Evolutionary conservation across 2,797 vertebrate genomes (phyloP).

Genomic region (Echeneis naucrates): DNA sequence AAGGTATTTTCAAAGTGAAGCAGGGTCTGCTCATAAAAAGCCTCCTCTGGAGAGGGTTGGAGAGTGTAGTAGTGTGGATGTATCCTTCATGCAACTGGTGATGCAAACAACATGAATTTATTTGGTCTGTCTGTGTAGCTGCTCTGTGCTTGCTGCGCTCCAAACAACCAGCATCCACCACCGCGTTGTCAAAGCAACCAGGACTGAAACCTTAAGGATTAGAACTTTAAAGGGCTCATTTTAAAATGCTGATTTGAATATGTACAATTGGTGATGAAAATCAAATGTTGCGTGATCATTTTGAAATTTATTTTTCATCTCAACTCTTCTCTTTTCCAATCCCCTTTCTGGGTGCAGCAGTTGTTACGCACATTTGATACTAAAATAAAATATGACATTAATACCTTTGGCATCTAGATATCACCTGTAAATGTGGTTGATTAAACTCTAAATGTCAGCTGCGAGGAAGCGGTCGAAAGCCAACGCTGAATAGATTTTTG

Average conservation of each 20-base stretch:
- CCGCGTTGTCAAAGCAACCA: not conserved
- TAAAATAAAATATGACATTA: constrained; percentile 45
- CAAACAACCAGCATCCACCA: too few species aligned
- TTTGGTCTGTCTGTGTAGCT: not conserved
- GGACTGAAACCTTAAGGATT: not conserved
- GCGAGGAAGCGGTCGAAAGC: not conserved
- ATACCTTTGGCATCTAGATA: constrained; percentile 24
- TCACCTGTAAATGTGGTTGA: constrained; percentile 59
- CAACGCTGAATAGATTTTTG: constrained; percentile 23
- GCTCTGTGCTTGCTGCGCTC: too few species aligned
- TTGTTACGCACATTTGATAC: constrained; percentile 27
- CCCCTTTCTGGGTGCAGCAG: constrained; percentile 4
- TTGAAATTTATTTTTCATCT: not conserved
- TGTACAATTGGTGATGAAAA: not conserved
- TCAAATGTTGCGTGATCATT: not conserved
- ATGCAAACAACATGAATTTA: not conserved
- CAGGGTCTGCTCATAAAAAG: too few species aligned
- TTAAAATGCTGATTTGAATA: not conserved
- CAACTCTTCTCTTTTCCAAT: not conserved
- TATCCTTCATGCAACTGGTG: too few species aligned
- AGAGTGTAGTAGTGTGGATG: too few species aligned
- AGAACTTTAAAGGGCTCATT: not conserved
- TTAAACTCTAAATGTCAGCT: constrained; percentile 62
- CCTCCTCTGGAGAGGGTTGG: too few species aligned
- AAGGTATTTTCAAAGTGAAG: too few species aligned